Evolutionary conservation across 2,888 invertebrate species (phyloP).

Genomic region (Leptinotarsa rubiginosa): DNA sequence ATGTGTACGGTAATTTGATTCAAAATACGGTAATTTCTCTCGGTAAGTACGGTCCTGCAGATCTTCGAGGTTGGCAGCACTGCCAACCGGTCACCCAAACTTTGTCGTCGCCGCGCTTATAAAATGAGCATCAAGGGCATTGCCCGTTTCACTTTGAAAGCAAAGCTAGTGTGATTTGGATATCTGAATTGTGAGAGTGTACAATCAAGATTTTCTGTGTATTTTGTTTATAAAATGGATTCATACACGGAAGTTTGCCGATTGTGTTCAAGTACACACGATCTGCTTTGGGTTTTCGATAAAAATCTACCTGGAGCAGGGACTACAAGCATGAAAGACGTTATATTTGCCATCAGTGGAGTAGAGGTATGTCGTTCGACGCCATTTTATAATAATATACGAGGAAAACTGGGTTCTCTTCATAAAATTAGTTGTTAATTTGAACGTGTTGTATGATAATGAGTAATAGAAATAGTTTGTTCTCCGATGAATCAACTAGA

Average conservation of each 20-base stretch:
- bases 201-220: not conserved
- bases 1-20: no score
- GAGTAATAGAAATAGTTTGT: no score
- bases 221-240: not conserved
- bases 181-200: not conserved
- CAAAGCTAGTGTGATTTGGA: not conserved
- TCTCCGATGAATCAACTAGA: no score
- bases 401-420: not conserved
- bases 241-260: slow-evolving; percentile 45
- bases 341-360: slow-evolving; percentile 46
- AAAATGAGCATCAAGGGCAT: not conserved
- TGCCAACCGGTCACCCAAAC: not conserved
- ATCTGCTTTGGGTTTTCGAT: slow-evolving; percentile 48
- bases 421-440: not conserved
- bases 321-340: slow-evolving; percentile 42
- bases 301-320: slow-evolving; percentile 24
- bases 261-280: slow-evolving; percentile 49
- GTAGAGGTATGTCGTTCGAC: slow-evolving; percentile 44
- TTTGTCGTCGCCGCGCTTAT: not conserved
- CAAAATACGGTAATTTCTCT: no score
- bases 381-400: not conserved
- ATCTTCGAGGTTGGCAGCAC: no score
- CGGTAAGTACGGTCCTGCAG: no score
- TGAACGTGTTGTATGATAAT: not conserved
- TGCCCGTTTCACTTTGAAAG: not conserved